Conservation (phyloP, 2,797 vertebrate genomes). For the Valencia hispanica region DNA sequence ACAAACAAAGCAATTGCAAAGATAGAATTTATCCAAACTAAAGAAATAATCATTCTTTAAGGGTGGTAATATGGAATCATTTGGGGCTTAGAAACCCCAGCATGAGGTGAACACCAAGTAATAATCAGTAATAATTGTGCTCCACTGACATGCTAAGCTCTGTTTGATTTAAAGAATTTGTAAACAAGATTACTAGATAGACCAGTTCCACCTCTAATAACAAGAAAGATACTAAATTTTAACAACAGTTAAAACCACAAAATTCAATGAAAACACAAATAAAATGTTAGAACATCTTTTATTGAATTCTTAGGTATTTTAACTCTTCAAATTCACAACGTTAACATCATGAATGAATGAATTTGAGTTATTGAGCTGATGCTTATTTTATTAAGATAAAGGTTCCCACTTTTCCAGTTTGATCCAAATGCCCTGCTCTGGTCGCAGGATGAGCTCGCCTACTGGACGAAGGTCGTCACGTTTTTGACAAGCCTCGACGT, state of each 20-base stretch:
- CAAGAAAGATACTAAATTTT: not conserved
- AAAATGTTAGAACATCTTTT: not conserved
- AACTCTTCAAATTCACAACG: not conserved
- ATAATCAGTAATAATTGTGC: not conserved
- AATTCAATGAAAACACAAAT: not conserved
- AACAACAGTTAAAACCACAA: not conserved
- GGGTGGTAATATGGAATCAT: not conserved
- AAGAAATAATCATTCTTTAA: not conserved
- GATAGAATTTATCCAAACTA: not conserved
- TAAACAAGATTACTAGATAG: not conserved
- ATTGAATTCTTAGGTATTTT: not conserved
- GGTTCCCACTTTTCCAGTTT: constrained; percentile 82
- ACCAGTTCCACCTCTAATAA: not conserved
- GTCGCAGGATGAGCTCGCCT: constrained; percentile 91
- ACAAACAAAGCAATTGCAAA: not conserved
- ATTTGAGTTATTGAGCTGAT: not conserved
- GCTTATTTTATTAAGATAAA: not conserved
- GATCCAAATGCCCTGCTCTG: constrained; percentile 88
- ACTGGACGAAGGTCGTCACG: constrained; percentile 83
- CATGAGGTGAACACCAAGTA: not conserved
- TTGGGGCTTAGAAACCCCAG: not conserved
- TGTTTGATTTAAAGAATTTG: not conserved
- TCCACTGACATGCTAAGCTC: not conserved
- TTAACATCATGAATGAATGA: not conserved
- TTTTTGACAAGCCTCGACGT: constrained; percentile 84